Base-by-base conservation (phyloP, 2,888 invertebrate genomes). In the Hartigia nigra region DNA sequence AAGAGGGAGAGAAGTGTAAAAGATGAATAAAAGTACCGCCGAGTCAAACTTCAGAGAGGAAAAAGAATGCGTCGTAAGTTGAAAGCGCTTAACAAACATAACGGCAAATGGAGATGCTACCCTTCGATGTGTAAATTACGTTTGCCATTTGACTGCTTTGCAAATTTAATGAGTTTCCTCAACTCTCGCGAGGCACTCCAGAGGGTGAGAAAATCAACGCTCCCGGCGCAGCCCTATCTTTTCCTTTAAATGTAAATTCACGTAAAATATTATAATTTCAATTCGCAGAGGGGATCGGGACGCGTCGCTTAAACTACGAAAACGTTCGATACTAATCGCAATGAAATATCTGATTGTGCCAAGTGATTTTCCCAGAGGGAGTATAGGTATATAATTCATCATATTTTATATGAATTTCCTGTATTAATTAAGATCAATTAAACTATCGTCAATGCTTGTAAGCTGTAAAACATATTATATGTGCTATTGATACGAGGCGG, bases 131-230 rank as follows among this genome's bases (percentile, higher is more conserved):
- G 77, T 74, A 77, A 77, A 77, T 74, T 77, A 77, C 74, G 77
- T 77, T 77, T 77, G 77, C 77, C 77, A 77, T 77, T 77, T 74
- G 77, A 74, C 77, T 76, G 77, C 77, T 77, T 77, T 77, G 77
- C 77, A 77, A 77, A 77, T 77, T 77, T 77, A 77, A 77, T 77
- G 77, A 77, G 77, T 72, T 77, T 74, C 39, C 36, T 74, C 55
- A 34, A 34, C n/a, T 74, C 70, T 55, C 39, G 39, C 39, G 39
- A 55, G 14, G 2, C 23, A 55, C 39, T 55, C 9, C 23, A 55
- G 39, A 14, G 14, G 23, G 39, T 55, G 39, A 55, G 39, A 55
- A 55, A 55, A 55, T 55, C 23, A 55, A 55, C 39, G 23, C 39
- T 55, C 39, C 23, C 5, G 14, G 39, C 39, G 23, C 39, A 55